Evolutionary conservation across 2,113 vertebrate genomes (phyloP).

Genomic region (Verasper variegatus): DNA sequence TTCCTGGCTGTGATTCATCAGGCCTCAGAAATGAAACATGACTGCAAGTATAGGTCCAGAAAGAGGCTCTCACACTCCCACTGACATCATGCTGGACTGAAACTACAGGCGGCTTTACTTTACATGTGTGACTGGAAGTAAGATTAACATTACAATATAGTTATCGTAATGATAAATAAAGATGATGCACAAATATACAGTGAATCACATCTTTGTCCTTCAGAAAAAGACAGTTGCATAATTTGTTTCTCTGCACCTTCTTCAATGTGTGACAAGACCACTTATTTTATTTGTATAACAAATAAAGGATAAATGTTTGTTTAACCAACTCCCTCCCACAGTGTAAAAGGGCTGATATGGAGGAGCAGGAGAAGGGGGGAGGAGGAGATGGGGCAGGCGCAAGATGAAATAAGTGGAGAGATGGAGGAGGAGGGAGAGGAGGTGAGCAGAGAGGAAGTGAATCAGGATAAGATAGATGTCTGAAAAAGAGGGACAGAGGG

Average conservation of each 20-base stretch:
- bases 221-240: too few species aligned
- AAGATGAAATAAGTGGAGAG: constrained; percentile 46
- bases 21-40: constrained; percentile 50
- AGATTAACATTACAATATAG: too few species aligned
- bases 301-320: too few species aligned
- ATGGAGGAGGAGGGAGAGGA: constrained; percentile 36
- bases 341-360: constrained; percentile 7
- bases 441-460: constrained; percentile 61
- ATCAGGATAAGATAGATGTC: constrained; percentile 54
- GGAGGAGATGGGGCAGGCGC: constrained; percentile 8
- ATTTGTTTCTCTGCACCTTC: too few species aligned
- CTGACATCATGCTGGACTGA: constrained; percentile 54
- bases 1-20: constrained; percentile 68
- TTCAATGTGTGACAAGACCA: too few species aligned
- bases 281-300: too few species aligned
- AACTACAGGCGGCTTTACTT: background rate
- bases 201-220: too few species aligned
- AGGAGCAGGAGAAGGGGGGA: constrained; percentile 1
- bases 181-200: too few species aligned
- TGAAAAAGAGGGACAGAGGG: constrained; percentile 35
- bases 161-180: too few species aligned
- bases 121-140: background rate
- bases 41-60: constrained; percentile 23
- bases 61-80: constrained; percentile 49
- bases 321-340: constrained; percentile 2